Evolutionary conservation across 2,113 vertebrate genomes (phyloP).

Genomic region (Falcunculus frontatus): DNA sequence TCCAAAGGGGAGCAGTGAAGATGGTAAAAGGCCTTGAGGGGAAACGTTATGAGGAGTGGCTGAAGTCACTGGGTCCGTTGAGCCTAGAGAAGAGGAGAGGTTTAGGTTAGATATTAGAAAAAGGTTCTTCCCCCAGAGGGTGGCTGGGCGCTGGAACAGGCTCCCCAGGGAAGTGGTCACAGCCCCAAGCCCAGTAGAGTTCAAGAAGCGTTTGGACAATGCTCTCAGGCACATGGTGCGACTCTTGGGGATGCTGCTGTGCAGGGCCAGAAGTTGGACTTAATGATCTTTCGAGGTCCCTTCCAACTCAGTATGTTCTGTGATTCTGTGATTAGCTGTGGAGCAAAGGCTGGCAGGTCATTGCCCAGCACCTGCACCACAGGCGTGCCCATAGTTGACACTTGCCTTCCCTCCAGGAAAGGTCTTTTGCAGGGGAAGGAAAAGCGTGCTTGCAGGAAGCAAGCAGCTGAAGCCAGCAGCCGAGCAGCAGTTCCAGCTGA

Average conservation of each 20-base stretch:
- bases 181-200: background rate
- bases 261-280: background rate
- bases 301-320: background rate
- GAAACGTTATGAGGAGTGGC: background rate
- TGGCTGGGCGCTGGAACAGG: background rate
- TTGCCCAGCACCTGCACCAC: background rate
- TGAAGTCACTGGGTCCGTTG: background rate
- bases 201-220: background rate
- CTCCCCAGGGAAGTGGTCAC: background rate
- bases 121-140: background rate
- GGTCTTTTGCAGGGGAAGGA: background rate
- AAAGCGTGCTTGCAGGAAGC: background rate
- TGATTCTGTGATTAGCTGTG: background rate
- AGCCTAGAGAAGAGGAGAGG: background rate
- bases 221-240: background rate
- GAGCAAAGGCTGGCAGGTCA: background rate
- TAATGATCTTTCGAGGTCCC: background rate
- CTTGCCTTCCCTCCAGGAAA: background rate
- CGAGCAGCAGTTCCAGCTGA: background rate
- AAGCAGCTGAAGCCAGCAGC: background rate
- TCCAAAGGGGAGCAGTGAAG: background rate
- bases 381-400: rapidly evolving
- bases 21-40: background rate
- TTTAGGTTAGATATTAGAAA: background rate
- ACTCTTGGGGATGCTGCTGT: background rate